These are phyloP conservation scores for Acleris emargana DNA, from an alignment of 2,888 invertebrate species.

Conservation along the genomic window DNA sequence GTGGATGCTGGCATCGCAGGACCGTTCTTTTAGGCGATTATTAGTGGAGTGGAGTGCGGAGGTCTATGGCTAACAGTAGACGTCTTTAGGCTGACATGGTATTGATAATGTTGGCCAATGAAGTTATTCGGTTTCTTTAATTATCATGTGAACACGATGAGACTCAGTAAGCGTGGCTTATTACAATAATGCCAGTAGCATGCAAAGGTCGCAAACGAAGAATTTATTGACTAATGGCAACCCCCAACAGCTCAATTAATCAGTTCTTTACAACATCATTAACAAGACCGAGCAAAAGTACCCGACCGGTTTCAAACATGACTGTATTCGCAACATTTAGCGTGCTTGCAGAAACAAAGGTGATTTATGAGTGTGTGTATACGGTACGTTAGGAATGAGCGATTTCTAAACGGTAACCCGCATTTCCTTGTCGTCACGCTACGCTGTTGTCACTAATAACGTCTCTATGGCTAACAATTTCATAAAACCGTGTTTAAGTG, in stretches of 20 bases:
- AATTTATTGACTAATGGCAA: slow-evolving; percentile 23
- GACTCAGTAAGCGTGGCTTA: not conserved
- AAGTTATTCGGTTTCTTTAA: too few relatives aligned
- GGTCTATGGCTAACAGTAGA: too few relatives aligned
- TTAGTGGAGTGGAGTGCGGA: too few relatives aligned
- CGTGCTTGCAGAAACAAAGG: slow-evolving; percentile 27
- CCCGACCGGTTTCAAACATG: slow-evolving; percentile 14
- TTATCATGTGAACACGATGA: too few relatives aligned
- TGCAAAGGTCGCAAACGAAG: slow-evolving; percentile 5
- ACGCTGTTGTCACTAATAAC: slow-evolving; percentile 46
- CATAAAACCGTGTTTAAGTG: not conserved
- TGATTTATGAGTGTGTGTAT: slow-evolving; percentile 38
- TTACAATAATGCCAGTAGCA: slow-evolving; percentile 1
- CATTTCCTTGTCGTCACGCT: slow-evolving; percentile 61
- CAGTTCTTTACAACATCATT: slow-evolving; percentile 25
- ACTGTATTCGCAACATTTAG: slow-evolving; percentile 21
- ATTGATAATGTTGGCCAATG: too few relatives aligned
- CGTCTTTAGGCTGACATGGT: too few relatives aligned
- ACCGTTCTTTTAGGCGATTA: too few relatives aligned
- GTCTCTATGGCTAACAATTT: slow-evolving; percentile 15
- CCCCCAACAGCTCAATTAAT: slow-evolving; percentile 17
- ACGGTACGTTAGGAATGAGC: slow-evolving; percentile 45
- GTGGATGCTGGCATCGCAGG: too few relatives aligned
- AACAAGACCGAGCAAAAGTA: slow-evolving; percentile 15
- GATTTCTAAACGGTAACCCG: slow-evolving; percentile 60